Percentiles rank a stretch among this genome's conserved stretches.
phyloP scores from a whole-genome alignment of 2,113 vertebrate species.

The Tupaia chinensis region DNA sequence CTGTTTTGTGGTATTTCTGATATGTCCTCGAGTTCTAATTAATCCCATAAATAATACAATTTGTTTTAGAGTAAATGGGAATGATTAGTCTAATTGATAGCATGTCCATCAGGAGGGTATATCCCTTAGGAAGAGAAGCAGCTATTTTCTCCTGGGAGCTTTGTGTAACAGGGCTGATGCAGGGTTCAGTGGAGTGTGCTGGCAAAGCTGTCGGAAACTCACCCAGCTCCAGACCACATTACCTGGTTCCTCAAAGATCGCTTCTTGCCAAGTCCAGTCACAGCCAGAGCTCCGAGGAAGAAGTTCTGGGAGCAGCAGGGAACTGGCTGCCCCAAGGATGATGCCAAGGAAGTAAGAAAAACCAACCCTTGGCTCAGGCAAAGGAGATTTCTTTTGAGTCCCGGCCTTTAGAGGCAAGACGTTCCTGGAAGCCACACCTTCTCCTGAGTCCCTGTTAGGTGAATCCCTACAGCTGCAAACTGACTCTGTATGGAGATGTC shows the following conservation, averaged over 20 bases:
- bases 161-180: not conserved
- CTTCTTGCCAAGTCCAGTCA: not conserved
- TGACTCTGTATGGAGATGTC: not conserved
- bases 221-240: not conserved
- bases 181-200: not conserved
- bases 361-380: not conserved
- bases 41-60: not conserved
- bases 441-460: not conserved
- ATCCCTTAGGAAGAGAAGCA: not conserved
- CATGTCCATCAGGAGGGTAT: not conserved
- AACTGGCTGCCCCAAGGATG: not conserved
- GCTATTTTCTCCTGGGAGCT: not conserved
- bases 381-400: not conserved
- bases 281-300: not conserved
- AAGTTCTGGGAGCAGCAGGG: not conserved
- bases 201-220: not conserved
- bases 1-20: not conserved
- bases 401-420: not conserved
- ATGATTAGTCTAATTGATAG: not conserved
- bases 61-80: conserved; percentile 45
- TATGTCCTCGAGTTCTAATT: not conserved
- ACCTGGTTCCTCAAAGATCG: not conserved
- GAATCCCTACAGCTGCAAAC: not conserved
- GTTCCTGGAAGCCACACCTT: conserved; percentile 44
- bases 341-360: conserved; percentile 11